Conservation (phyloP, 2,113 vertebrate genomes). For the Coryphaenoides rupestris region DNA sequence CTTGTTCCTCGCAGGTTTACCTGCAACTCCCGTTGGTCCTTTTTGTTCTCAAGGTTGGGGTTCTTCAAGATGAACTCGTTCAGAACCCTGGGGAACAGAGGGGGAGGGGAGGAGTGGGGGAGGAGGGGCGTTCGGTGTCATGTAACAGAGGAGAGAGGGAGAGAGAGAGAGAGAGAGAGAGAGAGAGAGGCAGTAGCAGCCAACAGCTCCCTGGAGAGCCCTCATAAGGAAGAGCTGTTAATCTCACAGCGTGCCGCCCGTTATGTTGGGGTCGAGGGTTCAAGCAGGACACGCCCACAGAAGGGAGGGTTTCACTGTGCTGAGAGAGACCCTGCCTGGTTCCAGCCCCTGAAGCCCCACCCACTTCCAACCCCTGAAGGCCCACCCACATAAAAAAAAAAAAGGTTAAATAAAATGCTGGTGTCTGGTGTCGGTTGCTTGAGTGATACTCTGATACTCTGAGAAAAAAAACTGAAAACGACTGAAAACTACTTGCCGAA, state of each 20-base stretch:
- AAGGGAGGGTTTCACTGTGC: too few species aligned
- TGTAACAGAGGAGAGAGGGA: neutral
- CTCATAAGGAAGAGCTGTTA: neutral
- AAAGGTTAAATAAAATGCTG: too few species aligned
- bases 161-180: neutral
- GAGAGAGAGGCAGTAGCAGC: neutral
- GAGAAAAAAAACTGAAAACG: too few species aligned
- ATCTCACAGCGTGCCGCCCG: neutral
- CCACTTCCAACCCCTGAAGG: too few species aligned
- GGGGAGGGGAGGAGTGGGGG: too few species aligned
- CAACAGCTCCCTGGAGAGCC: neutral
- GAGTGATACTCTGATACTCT: too few species aligned
- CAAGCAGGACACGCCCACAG: neutral
- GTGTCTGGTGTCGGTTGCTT: too few species aligned
- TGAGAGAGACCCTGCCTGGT: too few species aligned
- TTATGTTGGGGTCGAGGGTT: neutral
- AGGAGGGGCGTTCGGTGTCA: too few species aligned
- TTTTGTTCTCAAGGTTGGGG: constrained; percentile 95
- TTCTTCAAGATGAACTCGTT: constrained; percentile 99
- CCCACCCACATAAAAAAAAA: too few species aligned
- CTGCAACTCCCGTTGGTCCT: constrained; percentile 97
- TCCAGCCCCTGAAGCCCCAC: too few species aligned
- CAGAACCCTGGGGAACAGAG: constrained; percentile 76
- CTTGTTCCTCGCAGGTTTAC: constrained; percentile 57
- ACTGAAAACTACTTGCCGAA: too few species aligned